Percentiles rank a stretch among this genome's conserved stretches.
Conservation (phyloP, 2,113 vertebrate species). For the Mellivora capensis region DNA sequence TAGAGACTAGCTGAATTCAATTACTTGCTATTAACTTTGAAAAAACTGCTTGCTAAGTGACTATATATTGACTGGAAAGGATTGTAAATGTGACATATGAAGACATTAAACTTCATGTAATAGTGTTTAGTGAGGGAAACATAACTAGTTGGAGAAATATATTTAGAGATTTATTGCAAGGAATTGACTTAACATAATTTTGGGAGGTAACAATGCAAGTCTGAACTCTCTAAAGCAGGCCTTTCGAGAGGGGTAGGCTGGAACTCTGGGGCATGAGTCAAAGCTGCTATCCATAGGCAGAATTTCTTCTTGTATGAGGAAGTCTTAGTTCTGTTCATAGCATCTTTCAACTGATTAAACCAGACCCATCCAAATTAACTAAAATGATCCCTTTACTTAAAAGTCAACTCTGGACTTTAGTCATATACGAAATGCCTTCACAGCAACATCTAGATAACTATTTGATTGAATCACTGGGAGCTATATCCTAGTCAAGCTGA, state of each 20-base stretch:
- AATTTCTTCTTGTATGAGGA: not conserved
- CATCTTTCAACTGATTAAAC: not conserved
- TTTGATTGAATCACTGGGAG: not conserved
- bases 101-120: not conserved
- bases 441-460: not conserved
- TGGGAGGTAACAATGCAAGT: not conserved
- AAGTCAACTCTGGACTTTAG: not conserved
- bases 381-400: not conserved
- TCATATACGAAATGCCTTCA: not conserved
- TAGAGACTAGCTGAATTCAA: not conserved
- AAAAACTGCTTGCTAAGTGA: slow-evolving; percentile 9
- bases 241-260: not conserved
- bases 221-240: not conserved
- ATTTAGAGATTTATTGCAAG: not conserved
- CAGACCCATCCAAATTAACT: not conserved
- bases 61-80: not conserved
- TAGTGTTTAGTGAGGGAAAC: not conserved
- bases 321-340: not conserved
- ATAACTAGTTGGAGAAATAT: not conserved
- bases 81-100: not conserved
- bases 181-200: not conserved
- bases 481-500: not conserved
- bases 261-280: too few species aligned
- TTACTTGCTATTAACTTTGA: not conserved
- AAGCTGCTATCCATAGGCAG: not conserved